Evolutionary conservation across 2,797 vertebrate species (phyloP), one percentile per base, ranked within the genome.

Genomic region (Lophius americanus): DNA sequence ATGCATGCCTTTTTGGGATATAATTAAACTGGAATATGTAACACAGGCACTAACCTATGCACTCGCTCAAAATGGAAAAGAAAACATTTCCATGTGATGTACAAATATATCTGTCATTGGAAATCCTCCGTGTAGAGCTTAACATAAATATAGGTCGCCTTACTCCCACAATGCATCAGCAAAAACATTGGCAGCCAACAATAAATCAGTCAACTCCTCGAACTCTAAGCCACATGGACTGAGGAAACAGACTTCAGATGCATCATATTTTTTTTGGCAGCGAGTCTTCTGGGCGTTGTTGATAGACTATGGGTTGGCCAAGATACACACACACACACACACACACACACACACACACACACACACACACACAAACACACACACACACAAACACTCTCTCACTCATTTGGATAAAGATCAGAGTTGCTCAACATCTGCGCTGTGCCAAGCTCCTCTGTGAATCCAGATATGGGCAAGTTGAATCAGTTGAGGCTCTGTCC

Each of bases 361-460:
- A 73, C 58, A 70, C 73, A 42, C 63, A 35, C 63, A 50, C 37
- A 39, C 48, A 50, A 35, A 39, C 48, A 55, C 46, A 51, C 23
- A 2, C 23, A 23, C 23, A 70, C 73, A 42, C 63, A 35, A 60
- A 50, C 37, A 42, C 48, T 52, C 46, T 49, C 60, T 52, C 54
- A 63, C 64, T 54, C 48, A 78, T 65, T 64, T 83, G 67, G 82
- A 90, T 87, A 84, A 84, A 76, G 81, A 83, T 85, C 78, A 69
- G 61, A 81, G 79, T 82, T 83, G 62, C 79, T 83, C 75, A 86
- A 83, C 54, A 64, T 36, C 42, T 51, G 68, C 58, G 13, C 41
- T 7, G 49, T 73, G 82, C 89, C 85, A 86, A 85, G 64, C 65
- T 72, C 64, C 54, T 70, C 63, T 69, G 59, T 78, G 69, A 82